Base-by-base conservation (phyloP, 2,888 invertebrate genomes). In the Eupithecia insigniata region DNA sequence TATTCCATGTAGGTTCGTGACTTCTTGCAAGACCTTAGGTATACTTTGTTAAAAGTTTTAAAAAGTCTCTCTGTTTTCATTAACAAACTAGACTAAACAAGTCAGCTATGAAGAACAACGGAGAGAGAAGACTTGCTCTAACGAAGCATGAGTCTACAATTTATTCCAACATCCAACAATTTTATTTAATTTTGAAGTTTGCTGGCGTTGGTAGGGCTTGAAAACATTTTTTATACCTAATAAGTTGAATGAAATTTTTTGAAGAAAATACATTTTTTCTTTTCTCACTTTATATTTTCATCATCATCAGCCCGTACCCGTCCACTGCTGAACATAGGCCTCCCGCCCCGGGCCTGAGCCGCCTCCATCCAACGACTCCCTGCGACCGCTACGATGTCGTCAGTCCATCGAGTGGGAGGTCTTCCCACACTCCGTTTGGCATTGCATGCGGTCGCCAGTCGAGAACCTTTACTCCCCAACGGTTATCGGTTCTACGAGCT, bases 121-220 rank as follows among this genome's bases (percentile, higher is more conserved):
- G 30, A 51, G 30, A 51, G 58, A 70, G 58, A 34, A 66, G 14
- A 61, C 18, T 51, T 72, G 64, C 3, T 62, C 72, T 73, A 75
- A 68, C 75, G 75, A 77, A 77, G 71, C 75, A 74, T 46, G 72
- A 70, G 30, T 30, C 73, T 60, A 72, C 58, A 76, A 76, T 76
- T 79, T 70, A 71, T 73, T 73, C 67, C 34, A 67, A 58, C 69
- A 72, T 77, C 71, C 66, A 76, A 74, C 71, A 77, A 75, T 79
- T 79, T 71, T 67, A 61, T 67, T 71, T 65, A 64, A 74, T 77
- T 77, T 67, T 67, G 39, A 72, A 77, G 76, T 78, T 76, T 62
- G 65, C 67, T 76, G 72, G 75, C 76, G 71, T 75, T 68, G 67
- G 72, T 71, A 67, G 67, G 72, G 55, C 30, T 30, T 69, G 71